phyloP scores from a whole-genome alignment of 2,113 vertebrate species.

The Oreocharis arfaki region DNA sequence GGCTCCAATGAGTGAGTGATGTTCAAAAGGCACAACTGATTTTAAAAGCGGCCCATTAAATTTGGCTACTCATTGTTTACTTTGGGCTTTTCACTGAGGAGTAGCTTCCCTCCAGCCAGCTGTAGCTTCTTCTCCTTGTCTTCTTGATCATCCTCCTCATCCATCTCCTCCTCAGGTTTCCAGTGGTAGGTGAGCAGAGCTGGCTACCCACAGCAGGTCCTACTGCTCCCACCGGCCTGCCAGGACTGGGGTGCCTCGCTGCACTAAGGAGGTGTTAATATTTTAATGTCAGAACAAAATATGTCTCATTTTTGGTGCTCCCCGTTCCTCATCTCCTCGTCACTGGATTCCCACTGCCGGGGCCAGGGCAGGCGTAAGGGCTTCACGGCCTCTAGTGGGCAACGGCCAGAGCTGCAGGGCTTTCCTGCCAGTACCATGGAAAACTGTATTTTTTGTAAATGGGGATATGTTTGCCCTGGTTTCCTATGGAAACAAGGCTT shows the following conservation, averaged over 20 bases:
- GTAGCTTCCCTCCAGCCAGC: neutral
- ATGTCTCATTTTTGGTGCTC: neutral
- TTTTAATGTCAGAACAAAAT: neutral
- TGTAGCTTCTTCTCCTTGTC: neutral
- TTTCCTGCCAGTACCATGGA: neutral
- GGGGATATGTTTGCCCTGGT: neutral
- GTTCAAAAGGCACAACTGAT: neutral
- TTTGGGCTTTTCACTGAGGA: neutral
- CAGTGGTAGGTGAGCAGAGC: neutral
- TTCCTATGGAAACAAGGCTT: neutral
- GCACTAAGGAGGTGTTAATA: neutral
- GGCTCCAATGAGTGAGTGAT: neutral
- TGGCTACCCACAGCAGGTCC: neutral
- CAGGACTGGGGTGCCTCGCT: neutral
- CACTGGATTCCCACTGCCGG: neutral
- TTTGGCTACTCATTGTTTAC: neutral
- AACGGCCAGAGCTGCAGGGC: conserved; percentile 40
- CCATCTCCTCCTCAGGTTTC: neutral
- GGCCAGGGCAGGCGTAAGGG: conserved; percentile 2
- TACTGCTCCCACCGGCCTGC: neutral
- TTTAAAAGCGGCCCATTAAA: neutral
- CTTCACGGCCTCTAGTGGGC: conserved; percentile 75
- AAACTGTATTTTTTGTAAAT: rapidly evolving
- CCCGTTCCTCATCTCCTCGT: neutral
- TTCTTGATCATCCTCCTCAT: neutral